Percentiles rank a stretch among this genome's conserved stretches.
Evolutionary conservation across 2,797 vertebrate species (phyloP).

Genomic region (Hapalemur alaotrensis): DNA sequence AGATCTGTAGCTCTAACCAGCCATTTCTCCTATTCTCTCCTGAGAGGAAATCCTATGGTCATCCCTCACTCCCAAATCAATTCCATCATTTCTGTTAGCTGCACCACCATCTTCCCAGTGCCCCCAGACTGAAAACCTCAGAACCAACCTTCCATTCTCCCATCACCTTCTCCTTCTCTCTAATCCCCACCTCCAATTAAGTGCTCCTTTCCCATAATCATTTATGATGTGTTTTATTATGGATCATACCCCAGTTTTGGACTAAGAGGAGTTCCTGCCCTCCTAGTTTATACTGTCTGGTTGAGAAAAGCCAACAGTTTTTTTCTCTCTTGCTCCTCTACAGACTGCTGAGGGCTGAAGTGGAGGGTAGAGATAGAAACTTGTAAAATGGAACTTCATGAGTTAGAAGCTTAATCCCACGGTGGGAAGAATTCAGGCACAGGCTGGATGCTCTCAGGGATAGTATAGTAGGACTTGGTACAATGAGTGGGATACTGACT

Average conservation of each 20-base stretch:
- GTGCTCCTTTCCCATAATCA: not conserved
- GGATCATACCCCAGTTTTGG: constrained; percentile 1
- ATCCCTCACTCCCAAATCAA: not conserved
- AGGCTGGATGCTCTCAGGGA: not conserved
- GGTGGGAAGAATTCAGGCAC: not conserved
- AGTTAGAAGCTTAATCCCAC: not conserved
- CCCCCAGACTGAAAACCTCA: not conserved
- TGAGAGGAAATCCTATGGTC: not conserved
- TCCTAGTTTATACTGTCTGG: not conserved
- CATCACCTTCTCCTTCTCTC: not conserved
- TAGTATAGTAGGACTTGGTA: not conserved
- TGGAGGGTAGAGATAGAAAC: not conserved
- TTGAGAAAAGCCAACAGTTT: not conserved
- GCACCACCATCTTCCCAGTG: not conserved
- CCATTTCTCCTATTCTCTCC: not conserved
- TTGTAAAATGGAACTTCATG: not conserved
- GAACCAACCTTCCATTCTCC: not conserved
- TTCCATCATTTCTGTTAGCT: not conserved
- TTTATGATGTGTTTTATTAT: not conserved
- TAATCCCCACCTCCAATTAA: not conserved
- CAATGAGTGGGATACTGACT: not conserved
- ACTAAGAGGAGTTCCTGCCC: constrained; percentile 29
- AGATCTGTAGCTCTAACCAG: not conserved
- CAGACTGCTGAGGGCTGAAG: not conserved
- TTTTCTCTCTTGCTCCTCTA: not conserved